Evolutionary conservation across 2,797 vertebrate genomes (phyloP).

Genomic region (Bovichtus diacanthus): DNA sequence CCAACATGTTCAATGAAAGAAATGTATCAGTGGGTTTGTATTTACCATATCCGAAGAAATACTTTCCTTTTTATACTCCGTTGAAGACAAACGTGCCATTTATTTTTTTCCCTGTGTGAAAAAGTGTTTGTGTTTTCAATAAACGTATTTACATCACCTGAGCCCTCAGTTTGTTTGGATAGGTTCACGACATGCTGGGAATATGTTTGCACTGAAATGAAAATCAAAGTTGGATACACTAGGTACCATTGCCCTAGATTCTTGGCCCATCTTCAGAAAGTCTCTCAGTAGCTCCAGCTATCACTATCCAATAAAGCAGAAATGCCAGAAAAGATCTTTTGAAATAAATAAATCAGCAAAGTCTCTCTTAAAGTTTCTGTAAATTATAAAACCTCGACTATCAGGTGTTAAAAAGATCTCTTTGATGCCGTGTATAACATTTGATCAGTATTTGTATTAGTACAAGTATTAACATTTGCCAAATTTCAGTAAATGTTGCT

Average conservation of each 20-base stretch:
- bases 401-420: neutral
- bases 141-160: constrained; percentile 73
- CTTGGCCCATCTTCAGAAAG: constrained; percentile 1
- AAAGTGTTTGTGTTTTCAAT: constrained; percentile 79
- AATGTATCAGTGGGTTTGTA: constrained; percentile 53
- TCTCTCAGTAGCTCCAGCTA: too few species aligned
- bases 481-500: too few species aligned
- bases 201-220: constrained; percentile 13
- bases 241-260: constrained; percentile 7
- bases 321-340: too few species aligned
- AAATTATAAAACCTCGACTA: neutral
- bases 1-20: constrained; percentile 37
- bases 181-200: neutral
- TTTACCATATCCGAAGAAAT: constrained; percentile 45
- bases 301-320: too few species aligned
- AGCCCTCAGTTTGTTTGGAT: constrained; percentile 20
- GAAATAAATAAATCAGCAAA: too few species aligned
- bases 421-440: constrained; percentile 17
- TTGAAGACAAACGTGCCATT: constrained; percentile 71
- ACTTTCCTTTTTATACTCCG: constrained; percentile 47
- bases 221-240: constrained; percentile 3
- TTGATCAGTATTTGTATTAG: neutral
- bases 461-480: neutral
- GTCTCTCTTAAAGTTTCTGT: neutral
- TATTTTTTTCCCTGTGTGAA: constrained; percentile 54